Percentiles rank a stretch among this genome's conserved stretches.
Evolutionary conservation across 2,113 vertebrate species (phyloP).

Genomic region (Osmerus mordax): DNA sequence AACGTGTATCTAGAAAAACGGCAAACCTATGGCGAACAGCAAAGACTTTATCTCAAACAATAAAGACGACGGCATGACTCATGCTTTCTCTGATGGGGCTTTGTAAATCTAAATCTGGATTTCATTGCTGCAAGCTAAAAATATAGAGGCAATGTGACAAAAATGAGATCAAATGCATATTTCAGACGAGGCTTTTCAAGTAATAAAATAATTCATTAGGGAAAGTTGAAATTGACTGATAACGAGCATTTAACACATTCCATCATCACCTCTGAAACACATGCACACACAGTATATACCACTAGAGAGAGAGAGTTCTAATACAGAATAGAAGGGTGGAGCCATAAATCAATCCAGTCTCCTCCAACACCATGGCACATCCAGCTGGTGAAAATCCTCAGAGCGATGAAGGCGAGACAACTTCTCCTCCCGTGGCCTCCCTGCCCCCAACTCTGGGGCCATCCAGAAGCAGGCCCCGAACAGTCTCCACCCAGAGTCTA

Average conservation of each 20-base stretch:
- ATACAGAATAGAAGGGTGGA: not conserved
- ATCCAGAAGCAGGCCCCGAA: not conserved
- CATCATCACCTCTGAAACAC: not conserved
- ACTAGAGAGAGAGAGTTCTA: not conserved
- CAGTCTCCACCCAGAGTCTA: not conserved
- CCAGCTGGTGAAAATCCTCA: conserved; percentile 48
- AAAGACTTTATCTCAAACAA: conserved; percentile 7
- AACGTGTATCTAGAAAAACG: not conserved
- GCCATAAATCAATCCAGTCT: conserved; percentile 25
- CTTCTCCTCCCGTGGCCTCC: not conserved
- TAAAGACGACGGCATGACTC: not conserved
- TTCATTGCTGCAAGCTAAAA: not conserved
- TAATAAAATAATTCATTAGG: conserved; percentile 9
- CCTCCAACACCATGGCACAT: conserved; percentile 33
- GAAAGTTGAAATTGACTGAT: not conserved
- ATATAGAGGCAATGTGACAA: conserved; percentile 9
- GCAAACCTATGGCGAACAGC: not conserved
- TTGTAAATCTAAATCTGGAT: conserved; percentile 2
- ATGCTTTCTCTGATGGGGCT: not conserved
- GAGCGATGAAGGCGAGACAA: conserved; percentile 6
- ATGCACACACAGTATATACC: not conserved
- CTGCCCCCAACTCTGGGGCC: not conserved
- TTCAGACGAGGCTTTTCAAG: conserved; percentile 18
- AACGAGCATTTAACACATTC: not conserved
- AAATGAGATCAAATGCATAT: conserved; percentile 29